These are phyloP conservation scores for Acrossocheilus wenchowensis DNA, from an alignment of 2,797 vertebrate genomes.

Conservation along the genomic window DNA sequence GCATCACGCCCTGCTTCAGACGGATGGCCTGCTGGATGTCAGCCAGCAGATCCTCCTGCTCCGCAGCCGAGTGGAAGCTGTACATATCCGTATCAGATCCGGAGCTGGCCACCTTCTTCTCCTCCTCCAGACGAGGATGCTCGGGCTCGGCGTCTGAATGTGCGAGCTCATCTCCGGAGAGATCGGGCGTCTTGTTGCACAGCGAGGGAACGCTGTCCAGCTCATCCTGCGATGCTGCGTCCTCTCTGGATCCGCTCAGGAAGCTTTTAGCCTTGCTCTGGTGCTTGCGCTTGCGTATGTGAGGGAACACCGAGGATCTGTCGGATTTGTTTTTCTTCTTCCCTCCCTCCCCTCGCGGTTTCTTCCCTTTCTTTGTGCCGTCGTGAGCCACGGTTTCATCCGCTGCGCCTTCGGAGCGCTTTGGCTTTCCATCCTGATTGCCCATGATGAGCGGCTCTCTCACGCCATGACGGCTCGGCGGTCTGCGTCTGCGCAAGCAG, in stretches of 20 bases:
- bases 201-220: conserved; percentile 83
- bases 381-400: conserved; percentile 86
- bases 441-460: conserved; percentile 83
- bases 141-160: conserved; percentile 85
- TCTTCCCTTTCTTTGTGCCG: conserved; percentile 86
- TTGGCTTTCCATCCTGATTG: conserved; percentile 95
- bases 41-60: conserved; percentile 95
- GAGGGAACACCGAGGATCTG: conserved; percentile 91
- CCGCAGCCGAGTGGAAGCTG: conserved; percentile 95
- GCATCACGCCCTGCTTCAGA: conserved; percentile 83
- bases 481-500: conserved; percentile 15
- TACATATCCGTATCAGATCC: conserved; percentile 97
- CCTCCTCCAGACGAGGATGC: conserved; percentile 77
- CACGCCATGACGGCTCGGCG: conserved; percentile 79
- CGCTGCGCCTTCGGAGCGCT: conserved; percentile 81
- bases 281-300: conserved; percentile 90
- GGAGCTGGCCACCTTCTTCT: conserved; percentile 90
- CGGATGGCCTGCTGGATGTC: conserved; percentile 96
- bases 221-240: conserved; percentile 80
- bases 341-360: conserved; percentile 81
- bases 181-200: conserved; percentile 87
- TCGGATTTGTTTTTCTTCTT: conserved; percentile 91
- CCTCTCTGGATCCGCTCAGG: conserved; percentile 85
- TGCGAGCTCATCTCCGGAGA: conserved; percentile 86
- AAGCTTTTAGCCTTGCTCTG: conserved; percentile 82